These are phyloP conservation scores for Drosophila bunnanda DNA, from an alignment of 2,888 invertebrate species.

Conservation along the genomic window DNA sequence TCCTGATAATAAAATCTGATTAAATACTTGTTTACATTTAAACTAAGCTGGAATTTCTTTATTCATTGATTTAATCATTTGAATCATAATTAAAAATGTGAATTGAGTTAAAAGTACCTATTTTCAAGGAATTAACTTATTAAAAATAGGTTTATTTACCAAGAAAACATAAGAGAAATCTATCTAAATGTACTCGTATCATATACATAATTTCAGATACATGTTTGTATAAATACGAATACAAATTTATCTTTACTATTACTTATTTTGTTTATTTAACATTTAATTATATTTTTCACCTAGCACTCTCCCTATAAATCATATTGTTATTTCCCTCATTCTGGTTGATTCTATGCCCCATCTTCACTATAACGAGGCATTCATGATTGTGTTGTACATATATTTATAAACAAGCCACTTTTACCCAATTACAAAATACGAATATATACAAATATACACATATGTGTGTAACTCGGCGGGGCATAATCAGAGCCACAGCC, in stretches of 20 bases:
- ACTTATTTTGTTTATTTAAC: background rate
- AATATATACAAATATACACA: constrained; percentile 17
- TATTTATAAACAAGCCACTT: constrained; percentile 58
- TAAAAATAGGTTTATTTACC: background rate
- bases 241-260: too few species aligned
- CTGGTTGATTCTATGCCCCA: constrained; percentile 3
- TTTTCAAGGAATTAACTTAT: background rate
- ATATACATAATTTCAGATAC: too few species aligned
- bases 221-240: background rate
- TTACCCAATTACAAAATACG: constrained; percentile 60
- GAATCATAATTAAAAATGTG: too few species aligned
- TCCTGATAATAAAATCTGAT: background rate
- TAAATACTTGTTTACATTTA: background rate
- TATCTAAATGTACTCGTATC: too few species aligned
- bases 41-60: background rate
- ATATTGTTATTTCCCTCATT: background rate
- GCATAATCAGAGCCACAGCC: constrained; percentile 56
- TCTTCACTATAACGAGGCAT: constrained; percentile 32
- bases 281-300: background rate
- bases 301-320: background rate
- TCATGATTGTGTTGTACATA: constrained; percentile 32
- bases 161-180: background rate
- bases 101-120: rapidly evolving
- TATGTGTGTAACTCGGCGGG: constrained; percentile 23
- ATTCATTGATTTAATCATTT: background rate